Evolutionary conservation across 2,888 invertebrate species (phyloP).

Genomic region (Cephalotes varians): DNA sequence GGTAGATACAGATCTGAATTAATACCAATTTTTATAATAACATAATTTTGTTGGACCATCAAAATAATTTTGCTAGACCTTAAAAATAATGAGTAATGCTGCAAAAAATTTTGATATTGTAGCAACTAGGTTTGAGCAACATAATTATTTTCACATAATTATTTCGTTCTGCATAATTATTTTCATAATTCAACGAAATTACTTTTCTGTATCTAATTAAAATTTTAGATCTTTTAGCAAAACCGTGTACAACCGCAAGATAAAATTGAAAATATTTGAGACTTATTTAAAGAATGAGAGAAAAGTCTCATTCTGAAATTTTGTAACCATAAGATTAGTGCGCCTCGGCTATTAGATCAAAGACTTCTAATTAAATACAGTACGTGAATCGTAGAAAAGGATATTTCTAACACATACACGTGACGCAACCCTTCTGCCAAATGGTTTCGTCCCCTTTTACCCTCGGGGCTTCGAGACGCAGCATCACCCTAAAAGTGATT

Average conservation of each 20-base stretch:
- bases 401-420: not conserved
- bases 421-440: constrained; percentile 63
- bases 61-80: too few species aligned
- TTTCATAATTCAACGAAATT: too few species aligned
- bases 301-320: not conserved
- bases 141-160: too few species aligned
- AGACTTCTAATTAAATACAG: not conserved
- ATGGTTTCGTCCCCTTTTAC: constrained; percentile 67
- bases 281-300: not conserved
- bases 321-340: not conserved
- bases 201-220: too few species aligned
- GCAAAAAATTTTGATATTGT: too few species aligned
- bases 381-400: not conserved
- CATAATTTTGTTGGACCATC: too few species aligned
- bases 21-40: too few species aligned
- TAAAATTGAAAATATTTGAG: not conserved
- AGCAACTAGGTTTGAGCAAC: too few species aligned
- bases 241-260: not conserved
- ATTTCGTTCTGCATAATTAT: too few species aligned
- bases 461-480: constrained; percentile 65
- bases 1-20: too few species aligned
- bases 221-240: too few species aligned
- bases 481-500: constrained; percentile 73
- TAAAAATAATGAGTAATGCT: too few species aligned
- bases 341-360: not conserved